Evolutionary conservation across 1,140 invertebrate species (phyloP), one percentile per base, ranked within the genome.

Genomic region (Scaptomyza montana): DNA sequence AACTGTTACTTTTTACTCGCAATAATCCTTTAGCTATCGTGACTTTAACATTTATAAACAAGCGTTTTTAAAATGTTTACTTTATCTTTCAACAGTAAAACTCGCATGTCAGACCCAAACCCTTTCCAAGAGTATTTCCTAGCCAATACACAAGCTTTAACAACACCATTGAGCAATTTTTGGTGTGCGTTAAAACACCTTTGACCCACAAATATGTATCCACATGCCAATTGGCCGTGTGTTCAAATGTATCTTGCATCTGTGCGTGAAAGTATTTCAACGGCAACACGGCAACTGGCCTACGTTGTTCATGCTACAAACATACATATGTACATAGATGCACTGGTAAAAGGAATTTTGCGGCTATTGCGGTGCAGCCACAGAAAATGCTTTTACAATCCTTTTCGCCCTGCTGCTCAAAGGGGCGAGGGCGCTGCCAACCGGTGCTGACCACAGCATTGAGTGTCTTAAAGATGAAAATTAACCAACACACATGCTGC

Each of bases 391-490:
- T 80, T 77, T 89, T 66, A 46, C 70, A 39, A 74, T 66, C 59
- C 74, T 53, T 49, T 8, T 66, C 39, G 61, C 39, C 49, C 49
- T 59, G 54, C 51, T 51, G 64, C 74, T 76, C 78, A 78, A 74
- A 72, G 67, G 49, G 25, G 45, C 36, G 1, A 8, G 1, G 33
- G 5, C 1, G 33, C 33, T 56, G 64, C 49, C 25, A 57, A 45
- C 43, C 47, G 41, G 57, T 21, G 60, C 68, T 72, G 77, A 89
- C 84, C 84, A 54, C 84, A 87, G 60, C 66, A 85, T 84, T 89
- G 84, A 89, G 79, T 89, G 77, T 89, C 84, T 89, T 89, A 80
- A 89, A 84, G 85, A 89, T 78, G 85, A 69, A 89, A 84, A 89
- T 89, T 85, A 89, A 84, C 85, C 79, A 49, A 82, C 67, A 54